Evolutionary conservation across 2,797 vertebrate genomes (phyloP), one percentile per base, ranked within the genome.

Genomic region (Moxostoma hubbsi): DNA sequence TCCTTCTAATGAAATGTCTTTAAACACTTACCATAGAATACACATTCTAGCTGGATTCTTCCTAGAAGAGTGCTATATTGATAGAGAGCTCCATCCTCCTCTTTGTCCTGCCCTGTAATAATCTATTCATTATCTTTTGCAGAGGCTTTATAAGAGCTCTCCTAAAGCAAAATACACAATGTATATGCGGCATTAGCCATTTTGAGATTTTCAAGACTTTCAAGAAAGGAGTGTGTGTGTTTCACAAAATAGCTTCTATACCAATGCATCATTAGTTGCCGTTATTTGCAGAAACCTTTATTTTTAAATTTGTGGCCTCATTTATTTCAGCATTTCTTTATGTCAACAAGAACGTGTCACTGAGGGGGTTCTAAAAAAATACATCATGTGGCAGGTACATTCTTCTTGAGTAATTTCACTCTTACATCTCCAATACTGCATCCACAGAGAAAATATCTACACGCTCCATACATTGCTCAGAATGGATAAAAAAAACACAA

Each of bases 31-130:
- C 13, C 43, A 15, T 64, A 12, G 12, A 12, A 5, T 15, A 36
- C 36, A 10, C 12, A 58, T 55, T 75, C 62, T 49, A 24, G 69
- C 57, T 54, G 62, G 67, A 73, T 64, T 77, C 73, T 49, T 55
- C 47, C 18, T 50, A 50, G 50, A 63, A 18, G 15, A 64, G 73
- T 77, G 72, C 5, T 0, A 4, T 47, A 51, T 63, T 89, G 88
- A 93, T 5, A 9, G 85, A 64, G 87, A 90, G 85, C 93, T 93
- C 91, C 89, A 91, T 93, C 89, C 88, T 88, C 90, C 87, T 63
- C 65, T 71, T 54, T 53, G 24, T 79, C 49, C 59, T 70, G 76
- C 43, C 50, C 53, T 53, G 45, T 24, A 45, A 62, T 63, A 59
- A 73, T 55, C 64, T 78, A 45, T 74, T 78, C 59, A 79, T 79